phyloP scores from a whole-genome alignment of 2,888 invertebrate species.

The Salticus scenicus region DNA sequence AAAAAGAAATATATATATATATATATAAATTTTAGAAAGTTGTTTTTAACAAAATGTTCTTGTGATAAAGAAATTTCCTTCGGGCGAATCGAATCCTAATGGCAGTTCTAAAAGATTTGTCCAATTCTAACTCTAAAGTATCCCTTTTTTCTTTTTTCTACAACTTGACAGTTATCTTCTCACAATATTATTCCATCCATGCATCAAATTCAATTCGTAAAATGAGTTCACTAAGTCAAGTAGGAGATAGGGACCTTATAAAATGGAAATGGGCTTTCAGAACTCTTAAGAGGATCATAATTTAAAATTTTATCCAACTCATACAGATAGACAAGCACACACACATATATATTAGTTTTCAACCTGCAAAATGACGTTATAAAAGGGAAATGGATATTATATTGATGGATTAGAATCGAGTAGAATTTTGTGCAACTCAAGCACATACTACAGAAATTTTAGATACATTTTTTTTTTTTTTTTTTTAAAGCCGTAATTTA shows the following conservation, averaged over 20 bases:
- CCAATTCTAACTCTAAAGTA: background rate
- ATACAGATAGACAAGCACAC: no score
- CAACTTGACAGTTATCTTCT: background rate
- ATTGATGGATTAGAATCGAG: no score
- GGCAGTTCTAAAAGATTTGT: background rate
- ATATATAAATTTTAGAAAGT: no score
- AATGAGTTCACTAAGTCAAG: background rate
- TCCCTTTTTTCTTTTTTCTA: background rate
- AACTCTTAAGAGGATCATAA: background rate
- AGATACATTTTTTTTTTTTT: no score
- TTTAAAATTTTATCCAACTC: background rate
- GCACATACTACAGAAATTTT: no score
- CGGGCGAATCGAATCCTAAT: background rate
- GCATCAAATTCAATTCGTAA: background rate
- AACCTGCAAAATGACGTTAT: no score
- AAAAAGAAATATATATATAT: no score
- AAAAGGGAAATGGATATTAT: no score
- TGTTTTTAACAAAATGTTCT: background rate
- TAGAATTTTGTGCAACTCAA: no score
- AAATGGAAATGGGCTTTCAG: background rate
- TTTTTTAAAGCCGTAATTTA: no score
- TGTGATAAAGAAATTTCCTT: background rate
- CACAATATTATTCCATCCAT: background rate
- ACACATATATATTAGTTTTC: no score
- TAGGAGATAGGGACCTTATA: background rate